Evolutionary conservation across 2,888 invertebrate genomes (phyloP).

Genomic region (Hemithea aestivaria): DNA sequence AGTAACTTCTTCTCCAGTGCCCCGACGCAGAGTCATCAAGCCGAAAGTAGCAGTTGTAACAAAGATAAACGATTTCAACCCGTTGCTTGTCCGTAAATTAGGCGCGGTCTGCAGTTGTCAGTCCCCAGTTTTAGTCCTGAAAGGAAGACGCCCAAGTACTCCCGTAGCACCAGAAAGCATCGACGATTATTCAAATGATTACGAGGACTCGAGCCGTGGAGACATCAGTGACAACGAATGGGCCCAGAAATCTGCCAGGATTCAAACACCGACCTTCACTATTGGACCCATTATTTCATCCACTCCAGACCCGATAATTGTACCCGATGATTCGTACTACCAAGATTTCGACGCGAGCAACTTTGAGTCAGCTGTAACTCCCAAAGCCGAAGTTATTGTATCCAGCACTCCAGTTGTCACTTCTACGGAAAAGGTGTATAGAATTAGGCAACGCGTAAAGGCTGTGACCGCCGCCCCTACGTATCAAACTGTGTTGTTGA

Average conservation of each 20-base stretch:
- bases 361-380: slow-evolving; percentile 46
- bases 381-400: slow-evolving; percentile 45
- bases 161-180: slow-evolving; percentile 42
- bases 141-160: slow-evolving; percentile 62
- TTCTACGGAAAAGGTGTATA: slow-evolving; percentile 51
- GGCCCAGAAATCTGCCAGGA: slow-evolving; percentile 45
- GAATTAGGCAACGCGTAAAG: slow-evolving; percentile 57
- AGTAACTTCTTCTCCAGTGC: slow-evolving; percentile 50
- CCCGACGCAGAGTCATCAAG: slow-evolving; percentile 53
- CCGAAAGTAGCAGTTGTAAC: slow-evolving; percentile 80
- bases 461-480: slow-evolving; percentile 66
- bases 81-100: slow-evolving; percentile 83
- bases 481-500: slow-evolving; percentile 59
- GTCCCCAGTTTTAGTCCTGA: slow-evolving; percentile 75
- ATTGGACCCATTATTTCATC: slow-evolving; percentile 53
- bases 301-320: slow-evolving; percentile 70
- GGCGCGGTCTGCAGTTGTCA: slow-evolving; percentile 87
- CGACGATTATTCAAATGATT: slow-evolving; percentile 50
- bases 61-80: slow-evolving; percentile 85
- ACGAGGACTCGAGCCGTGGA: slow-evolving; percentile 49
- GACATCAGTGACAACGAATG: slow-evolving; percentile 48
- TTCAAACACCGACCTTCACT: slow-evolving; percentile 40
- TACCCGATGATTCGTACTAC: slow-evolving; percentile 71
- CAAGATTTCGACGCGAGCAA: slow-evolving; percentile 60
- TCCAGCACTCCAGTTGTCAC: slow-evolving; percentile 54